Base-by-base conservation (phyloP, 2,888 invertebrate species). In the Drosophila barbarae region DNA sequence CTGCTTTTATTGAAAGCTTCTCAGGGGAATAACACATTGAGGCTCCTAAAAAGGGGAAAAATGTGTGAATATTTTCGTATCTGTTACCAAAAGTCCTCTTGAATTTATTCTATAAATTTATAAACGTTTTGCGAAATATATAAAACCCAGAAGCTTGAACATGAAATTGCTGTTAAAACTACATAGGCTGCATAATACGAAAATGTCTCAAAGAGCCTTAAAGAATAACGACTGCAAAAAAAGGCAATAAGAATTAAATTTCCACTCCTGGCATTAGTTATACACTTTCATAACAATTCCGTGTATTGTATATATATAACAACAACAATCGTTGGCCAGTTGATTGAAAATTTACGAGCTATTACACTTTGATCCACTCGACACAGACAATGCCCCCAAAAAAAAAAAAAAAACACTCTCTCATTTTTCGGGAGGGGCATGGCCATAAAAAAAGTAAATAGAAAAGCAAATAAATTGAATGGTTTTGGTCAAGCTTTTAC, bases 271-370 rank as follows among this genome's bases (percentile, higher is more conserved):
- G 15, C 32, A 44, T 65, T 32, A 63, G 42, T 32, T 44, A 52
- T 52, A 44, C 52, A 44, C 52, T 35, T 23, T 26, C 44, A 30
- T 30, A 23, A 32, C 60, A 32, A 36, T 59, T 60, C 30, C 32
- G 18, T 26, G 49, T 21, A 61, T 30, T 30, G 34, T n/a, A n/a
- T 30, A n/a, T 30, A 42, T 9, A 26, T 21, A 21, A 21, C 21
- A 21, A 26, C n/a, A 38, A 12, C 36, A 55, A 55, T 12, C n/a
- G 47, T n/a, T 18, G 60, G 35, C 23, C 13, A 46, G 12, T 72
- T 68, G 39, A 78, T 64, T 59, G 55, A 55, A 69, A 72, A 72
- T 60, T 64, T 44, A 65, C 61, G 54, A 79, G 57, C 59, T 66
- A 41, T 69, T 63, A 55, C 15, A 44, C 69, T 54, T 69, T 66